A percentile compares a stretch with the other conserved stretches of the same genome.
Conservation (phyloP, 2,888 invertebrate genomes). For the Carcina quercana region DNA sequence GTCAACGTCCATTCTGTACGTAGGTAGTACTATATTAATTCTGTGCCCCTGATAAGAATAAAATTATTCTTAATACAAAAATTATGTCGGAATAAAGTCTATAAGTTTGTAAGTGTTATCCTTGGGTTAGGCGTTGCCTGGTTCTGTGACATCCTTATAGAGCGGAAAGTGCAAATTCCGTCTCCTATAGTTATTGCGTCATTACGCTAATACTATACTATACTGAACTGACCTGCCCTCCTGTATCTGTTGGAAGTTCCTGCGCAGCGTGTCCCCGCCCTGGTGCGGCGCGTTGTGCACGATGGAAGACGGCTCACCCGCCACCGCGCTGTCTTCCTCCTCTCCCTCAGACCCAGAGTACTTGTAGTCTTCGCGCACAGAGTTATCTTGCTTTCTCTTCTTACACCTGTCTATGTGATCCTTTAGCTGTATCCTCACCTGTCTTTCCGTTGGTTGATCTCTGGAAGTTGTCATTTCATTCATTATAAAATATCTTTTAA, state of each 20-base stretch:
- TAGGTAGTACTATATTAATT: too few species aligned
- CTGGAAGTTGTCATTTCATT: constrained; percentile 39
- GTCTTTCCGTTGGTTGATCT: constrained; percentile 98
- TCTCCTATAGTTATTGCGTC: too few species aligned
- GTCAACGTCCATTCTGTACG: too few species aligned
- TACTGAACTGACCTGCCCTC: constrained; percentile 76
- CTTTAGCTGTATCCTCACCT: constrained; percentile 98
- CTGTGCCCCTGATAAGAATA: too few species aligned
- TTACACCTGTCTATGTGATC: constrained; percentile 98
- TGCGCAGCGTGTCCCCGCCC: constrained; percentile 95
- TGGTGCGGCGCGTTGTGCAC: constrained; percentile 84
- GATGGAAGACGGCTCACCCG: constrained; percentile 96
- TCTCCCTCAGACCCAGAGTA: constrained; percentile 99
- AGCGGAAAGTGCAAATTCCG: too few species aligned
- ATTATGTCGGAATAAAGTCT: too few species aligned
- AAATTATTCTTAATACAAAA: too few species aligned
- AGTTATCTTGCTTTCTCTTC: constrained; percentile 93
- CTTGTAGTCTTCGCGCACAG: constrained; percentile 82
- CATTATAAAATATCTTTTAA: too few species aligned
- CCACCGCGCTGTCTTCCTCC: constrained; percentile 93
- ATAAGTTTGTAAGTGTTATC: too few species aligned
- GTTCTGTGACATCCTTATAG: too few species aligned
- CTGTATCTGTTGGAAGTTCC: constrained; percentile 99
- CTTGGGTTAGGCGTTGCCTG: too few species aligned
- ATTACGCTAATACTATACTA: too few species aligned